Evolutionary conservation across 2,113 vertebrate genomes (phyloP), one percentile per base, ranked within the genome.

Genomic region (Phyllostomus hastatus): DNA sequence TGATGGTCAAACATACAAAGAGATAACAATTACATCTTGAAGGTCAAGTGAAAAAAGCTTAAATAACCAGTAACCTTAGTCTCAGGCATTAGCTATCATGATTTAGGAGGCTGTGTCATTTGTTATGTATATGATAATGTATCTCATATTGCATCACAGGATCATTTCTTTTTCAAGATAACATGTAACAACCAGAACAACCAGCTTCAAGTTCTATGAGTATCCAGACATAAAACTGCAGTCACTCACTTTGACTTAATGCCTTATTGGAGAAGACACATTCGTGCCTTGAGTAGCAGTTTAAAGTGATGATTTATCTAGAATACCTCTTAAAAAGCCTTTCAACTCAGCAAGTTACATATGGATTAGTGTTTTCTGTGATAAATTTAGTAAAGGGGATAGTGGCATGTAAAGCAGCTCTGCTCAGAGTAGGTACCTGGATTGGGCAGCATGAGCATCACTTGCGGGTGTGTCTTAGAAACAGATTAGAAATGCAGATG

Each of bases 291-390:
- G 35, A 35, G 6, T 20, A 41, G 48, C 43, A 38, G 20, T 48
- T 79, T 61, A 88, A 84, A 91, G 61, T 67, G 85, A 66, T n/a
- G 54, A 35, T 80, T 38, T 57, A 33, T 61, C 64, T 85, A 50
- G 38, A 61, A 41, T 75, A 59, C 35, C 41, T 67, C 38, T 90
- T 85, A 54, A 54, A 81, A 41, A 10, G 54, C 26, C 81, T 94
- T 96, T 93, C 43, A 72, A 38, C 59, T 92, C 90, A 95, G 88
- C 79, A 81, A 81, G 83, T 57, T 43, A 64, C 5, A 1, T 31
- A 3, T 35, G n/a, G 72, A 70, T 88, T 33, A 33, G 17, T 43
- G 54, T 35, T 38, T 31, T 78, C 79, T 43, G 31, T 78, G 38
- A n/a, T 22, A 19, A 61, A 66, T 31, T 87, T 86, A 78, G 26